Percentiles rank a stretch among this genome's conserved stretches.
These are phyloP conservation scores for Oryzias sinensis DNA, from an alignment of 2,797 vertebrate species.

Conservation along the genomic window DNA sequence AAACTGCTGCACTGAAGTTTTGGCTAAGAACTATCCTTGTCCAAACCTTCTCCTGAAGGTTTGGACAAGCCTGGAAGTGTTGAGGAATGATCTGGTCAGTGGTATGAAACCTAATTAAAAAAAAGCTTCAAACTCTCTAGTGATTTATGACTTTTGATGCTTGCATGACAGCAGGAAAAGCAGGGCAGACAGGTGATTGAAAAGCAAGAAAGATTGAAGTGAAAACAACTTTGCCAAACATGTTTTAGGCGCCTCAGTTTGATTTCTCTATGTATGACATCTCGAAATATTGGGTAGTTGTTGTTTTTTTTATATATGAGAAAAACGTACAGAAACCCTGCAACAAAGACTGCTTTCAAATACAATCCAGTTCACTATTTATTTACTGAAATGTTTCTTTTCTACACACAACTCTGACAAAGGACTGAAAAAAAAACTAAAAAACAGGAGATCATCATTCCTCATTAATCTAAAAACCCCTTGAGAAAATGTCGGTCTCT, in stretches of 20 bases:
- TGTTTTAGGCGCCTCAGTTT: conserved; percentile 1
- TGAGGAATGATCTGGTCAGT: too few species aligned
- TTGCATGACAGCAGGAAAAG: conserved; percentile 54
- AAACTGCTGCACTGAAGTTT: too few species aligned
- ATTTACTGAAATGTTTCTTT: too few species aligned
- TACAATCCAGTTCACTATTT: too few species aligned
- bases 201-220: conserved; percentile 29
- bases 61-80: too few species aligned
- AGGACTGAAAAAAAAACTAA: too few species aligned
- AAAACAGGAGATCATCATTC: conserved; percentile 19
- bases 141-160: conserved; percentile 59
- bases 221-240: conserved; percentile 33
- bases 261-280: conserved; percentile 4
- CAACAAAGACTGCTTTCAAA: too few species aligned
- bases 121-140: conserved; percentile 53
- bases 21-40: too few species aligned
- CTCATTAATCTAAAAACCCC: conserved; percentile 46
- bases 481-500: conserved; percentile 36
- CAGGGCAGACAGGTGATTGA: conserved; percentile 19
- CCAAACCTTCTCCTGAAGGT: too few species aligned
- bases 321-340: not conserved
- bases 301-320: not conserved
- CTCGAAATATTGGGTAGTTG: not conserved
- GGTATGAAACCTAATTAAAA: conserved; percentile 30
- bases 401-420: too few species aligned